Evolutionary conservation across 2,888 invertebrate species (phyloP).

Genomic region (Clusia tigrina): DNA sequence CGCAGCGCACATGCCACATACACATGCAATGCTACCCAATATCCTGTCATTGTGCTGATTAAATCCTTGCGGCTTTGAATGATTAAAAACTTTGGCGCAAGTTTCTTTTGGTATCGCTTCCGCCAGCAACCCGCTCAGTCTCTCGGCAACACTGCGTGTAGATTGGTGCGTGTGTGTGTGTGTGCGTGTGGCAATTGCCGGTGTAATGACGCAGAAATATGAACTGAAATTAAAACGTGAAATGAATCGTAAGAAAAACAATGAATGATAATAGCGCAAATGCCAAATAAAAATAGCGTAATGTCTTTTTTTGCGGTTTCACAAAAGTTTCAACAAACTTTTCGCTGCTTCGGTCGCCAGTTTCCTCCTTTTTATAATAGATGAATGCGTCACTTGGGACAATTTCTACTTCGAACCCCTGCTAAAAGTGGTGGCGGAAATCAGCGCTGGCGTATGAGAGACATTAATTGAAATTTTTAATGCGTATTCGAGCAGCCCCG

Average conservation of each 20-base stretch:
- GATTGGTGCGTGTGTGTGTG: neutral
- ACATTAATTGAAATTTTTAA: too few relatives aligned
- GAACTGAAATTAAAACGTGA: constrained; percentile 56
- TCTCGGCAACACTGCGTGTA: neutral
- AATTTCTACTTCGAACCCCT: too few relatives aligned
- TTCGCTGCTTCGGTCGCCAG: neutral
- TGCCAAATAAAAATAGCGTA: too few relatives aligned
- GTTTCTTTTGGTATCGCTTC: constrained; percentile 12
- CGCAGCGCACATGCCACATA: neutral
- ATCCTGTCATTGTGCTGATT: constrained; percentile 25
- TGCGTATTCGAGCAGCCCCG: too few relatives aligned
- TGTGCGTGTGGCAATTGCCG: neutral
- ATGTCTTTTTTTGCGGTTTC: neutral
- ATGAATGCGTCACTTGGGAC: too few relatives aligned
- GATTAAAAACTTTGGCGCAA: constrained; percentile 36
- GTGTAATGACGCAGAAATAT: constrained; percentile 50
- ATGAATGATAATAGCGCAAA: constrained; percentile 46
- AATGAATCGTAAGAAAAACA: constrained; percentile 57
- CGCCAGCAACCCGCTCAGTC: neutral
- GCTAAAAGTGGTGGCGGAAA: too few relatives aligned
- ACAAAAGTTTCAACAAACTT: too few relatives aligned
- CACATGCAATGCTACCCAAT: neutral
- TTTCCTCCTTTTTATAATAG: constrained; percentile 23
- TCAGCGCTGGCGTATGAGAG: too few relatives aligned
- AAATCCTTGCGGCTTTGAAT: constrained; percentile 38